These are phyloP conservation scores for Monodelphis domestica DNA, from an alignment of 2,797 vertebrate genomes.

Conservation along the genomic window DNA sequence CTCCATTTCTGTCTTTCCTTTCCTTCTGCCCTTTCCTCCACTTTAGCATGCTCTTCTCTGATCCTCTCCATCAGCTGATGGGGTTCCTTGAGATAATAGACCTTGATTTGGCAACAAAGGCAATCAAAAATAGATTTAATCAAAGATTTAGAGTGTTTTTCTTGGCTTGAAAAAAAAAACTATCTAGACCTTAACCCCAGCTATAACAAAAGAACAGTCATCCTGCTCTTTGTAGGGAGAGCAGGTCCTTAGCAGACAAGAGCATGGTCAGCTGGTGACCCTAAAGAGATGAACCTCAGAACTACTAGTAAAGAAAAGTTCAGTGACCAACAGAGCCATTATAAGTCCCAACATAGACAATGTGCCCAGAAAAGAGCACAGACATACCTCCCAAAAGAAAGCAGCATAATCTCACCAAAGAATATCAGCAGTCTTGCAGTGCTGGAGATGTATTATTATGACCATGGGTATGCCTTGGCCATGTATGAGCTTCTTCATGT, in stretches of 20 bases:
- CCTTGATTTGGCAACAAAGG: neutral
- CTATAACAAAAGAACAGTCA: no score
- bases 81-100: neutral
- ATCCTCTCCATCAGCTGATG: neutral
- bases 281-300: neutral
- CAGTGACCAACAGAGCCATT: neutral
- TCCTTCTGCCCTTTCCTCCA: neutral
- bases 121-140: neutral
- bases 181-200: no score
- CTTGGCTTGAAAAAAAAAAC: no score
- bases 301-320: no score
- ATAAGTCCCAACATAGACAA: neutral
- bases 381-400: neutral
- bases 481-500: neutral
- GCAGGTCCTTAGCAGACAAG: neutral
- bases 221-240: neutral
- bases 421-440: neutral
- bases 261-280: neutral
- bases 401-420: neutral
- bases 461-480: neutral
- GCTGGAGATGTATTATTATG: neutral
- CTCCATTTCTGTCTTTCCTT: neutral
- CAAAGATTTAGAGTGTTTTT: neutral
- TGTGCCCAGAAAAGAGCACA: neutral
- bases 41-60: neutral